phyloP scores from a whole-genome alignment of 2,113 vertebrate genomes.

The Scomber colias region DNA sequence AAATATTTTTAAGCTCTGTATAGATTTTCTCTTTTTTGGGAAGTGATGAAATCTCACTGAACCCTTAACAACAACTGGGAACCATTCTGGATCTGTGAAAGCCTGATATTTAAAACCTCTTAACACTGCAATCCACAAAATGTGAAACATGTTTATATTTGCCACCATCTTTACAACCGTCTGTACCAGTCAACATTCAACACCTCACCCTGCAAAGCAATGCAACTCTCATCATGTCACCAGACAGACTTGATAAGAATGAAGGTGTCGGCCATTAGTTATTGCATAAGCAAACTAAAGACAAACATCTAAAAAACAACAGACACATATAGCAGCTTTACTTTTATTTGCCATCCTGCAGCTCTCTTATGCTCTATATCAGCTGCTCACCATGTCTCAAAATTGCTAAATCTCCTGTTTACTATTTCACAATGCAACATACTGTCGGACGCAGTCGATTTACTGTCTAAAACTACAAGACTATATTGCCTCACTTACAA shows the following conservation, averaged over 20 bases:
- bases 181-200: not conserved
- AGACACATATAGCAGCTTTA: constrained; percentile 20
- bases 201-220: constrained; percentile 52
- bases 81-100: constrained; percentile 29
- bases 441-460: not conserved
- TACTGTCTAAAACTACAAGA: too few species aligned
- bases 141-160: constrained; percentile 28
- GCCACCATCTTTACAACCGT: constrained; percentile 1
- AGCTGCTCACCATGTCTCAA: not conserved
- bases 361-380: not conserved
- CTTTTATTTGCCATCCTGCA: not conserved
- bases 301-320: not conserved
- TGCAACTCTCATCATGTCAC: constrained; percentile 27
- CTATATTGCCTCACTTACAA: not conserved
- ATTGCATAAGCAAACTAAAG: too few species aligned
- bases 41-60: constrained; percentile 28
- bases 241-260: not conserved
- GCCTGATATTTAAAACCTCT: constrained; percentile 40
- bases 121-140: constrained; percentile 8
- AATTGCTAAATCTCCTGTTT: not conserved
- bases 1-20: constrained; percentile 12
- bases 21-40: too few species aligned
- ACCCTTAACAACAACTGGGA: constrained; percentile 30
- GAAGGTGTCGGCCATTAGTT: not conserved
- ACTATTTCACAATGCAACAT: not conserved